Conservation (phyloP, 2,113 vertebrate genomes). For the Anarrhichthys ocellatus region DNA sequence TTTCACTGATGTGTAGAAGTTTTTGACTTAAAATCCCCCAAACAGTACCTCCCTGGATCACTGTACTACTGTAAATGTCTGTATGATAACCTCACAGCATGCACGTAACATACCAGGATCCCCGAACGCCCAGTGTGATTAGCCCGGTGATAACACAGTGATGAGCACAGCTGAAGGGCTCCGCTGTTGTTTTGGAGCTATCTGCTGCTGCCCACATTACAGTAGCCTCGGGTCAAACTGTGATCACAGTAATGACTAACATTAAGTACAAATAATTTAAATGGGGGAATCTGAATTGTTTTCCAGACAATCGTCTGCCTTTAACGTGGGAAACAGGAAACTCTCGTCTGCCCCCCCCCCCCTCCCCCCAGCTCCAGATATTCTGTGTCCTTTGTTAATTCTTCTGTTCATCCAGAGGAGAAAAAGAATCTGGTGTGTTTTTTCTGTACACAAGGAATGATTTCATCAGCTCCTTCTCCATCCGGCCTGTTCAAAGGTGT, state of each 20-base stretch:
- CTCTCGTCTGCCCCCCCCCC: slow-evolving; percentile 46
- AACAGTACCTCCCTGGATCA: neutral
- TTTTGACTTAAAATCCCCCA: neutral
- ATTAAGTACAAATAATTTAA: slow-evolving; percentile 37
- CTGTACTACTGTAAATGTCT: neutral
- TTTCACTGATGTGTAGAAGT: neutral
- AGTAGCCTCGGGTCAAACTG: slow-evolving; percentile 21
- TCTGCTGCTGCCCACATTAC: slow-evolving; percentile 22
- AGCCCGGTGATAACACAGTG: slow-evolving; percentile 10
- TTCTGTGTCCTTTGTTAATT: slow-evolving; percentile 59
- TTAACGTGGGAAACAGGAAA: slow-evolving; percentile 77
- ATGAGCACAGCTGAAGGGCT: slow-evolving; percentile 3
- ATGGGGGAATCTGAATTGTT: slow-evolving; percentile 26
- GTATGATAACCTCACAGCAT: neutral
- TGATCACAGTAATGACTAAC: slow-evolving; percentile 48
- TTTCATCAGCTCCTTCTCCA: slow-evolving; percentile 36
- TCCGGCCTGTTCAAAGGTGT: slow-evolving; percentile 37
- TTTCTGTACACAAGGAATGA: slow-evolving; percentile 24
- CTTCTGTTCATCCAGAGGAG: slow-evolving; percentile 52
- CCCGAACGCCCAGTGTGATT: slow-evolving; percentile 2
- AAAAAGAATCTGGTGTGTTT: slow-evolving; percentile 49
- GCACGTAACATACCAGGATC: neutral
- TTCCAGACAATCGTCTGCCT: slow-evolving; percentile 58
- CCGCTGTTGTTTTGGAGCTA: slow-evolving; percentile 29
- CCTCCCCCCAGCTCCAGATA: slow-evolving; percentile 34